These are phyloP conservation scores for Sycobia sp. DNA, from an alignment of 1,140 invertebrate genomes.

Conservation along the genomic window DNA sequence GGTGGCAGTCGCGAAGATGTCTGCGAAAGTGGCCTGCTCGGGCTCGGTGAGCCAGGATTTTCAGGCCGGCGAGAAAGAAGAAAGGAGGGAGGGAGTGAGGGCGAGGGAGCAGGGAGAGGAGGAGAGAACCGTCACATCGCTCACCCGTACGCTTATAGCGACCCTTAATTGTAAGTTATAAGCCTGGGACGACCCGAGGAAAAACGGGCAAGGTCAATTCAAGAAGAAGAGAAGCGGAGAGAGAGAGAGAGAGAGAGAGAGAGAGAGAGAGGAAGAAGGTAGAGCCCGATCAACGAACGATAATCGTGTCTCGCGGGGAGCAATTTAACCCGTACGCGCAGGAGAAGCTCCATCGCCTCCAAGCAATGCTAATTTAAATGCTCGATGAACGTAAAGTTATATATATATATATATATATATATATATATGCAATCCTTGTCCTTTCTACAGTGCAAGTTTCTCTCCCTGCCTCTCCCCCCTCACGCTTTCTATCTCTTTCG, in stretches of 20 bases:
- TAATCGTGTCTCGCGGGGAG: conserved; percentile 21
- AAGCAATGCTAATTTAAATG: conserved; percentile 5
- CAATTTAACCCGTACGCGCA: conserved; percentile 14
- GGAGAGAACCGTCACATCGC: conserved; percentile 2
- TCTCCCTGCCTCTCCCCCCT: not conserved
- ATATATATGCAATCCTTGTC: too few species aligned
- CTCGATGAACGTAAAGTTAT: too few species aligned
- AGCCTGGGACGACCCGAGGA: conserved; percentile 10
- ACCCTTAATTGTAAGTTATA: conserved; percentile 32
- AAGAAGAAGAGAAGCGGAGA: too few species aligned
- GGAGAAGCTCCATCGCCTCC: not conserved
- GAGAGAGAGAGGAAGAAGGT: too few species aligned
- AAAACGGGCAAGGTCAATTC: conserved; percentile 31
- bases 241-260: too few species aligned
- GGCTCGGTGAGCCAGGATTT: too few species aligned
- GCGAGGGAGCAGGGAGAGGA: not conserved
- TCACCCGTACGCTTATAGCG: conserved; percentile 6
- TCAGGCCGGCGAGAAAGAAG: not conserved
- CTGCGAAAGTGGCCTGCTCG: too few species aligned
- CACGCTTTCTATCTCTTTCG: not conserved
- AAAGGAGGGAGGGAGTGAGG: not conserved
- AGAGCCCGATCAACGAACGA: conserved; percentile 27
- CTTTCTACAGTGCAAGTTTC: too few species aligned
- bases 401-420: too few species aligned
- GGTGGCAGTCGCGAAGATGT: too few species aligned